These are phyloP conservation scores for Anthrax anthrax DNA, from an alignment of 2,888 invertebrate genomes.

Conservation along the genomic window DNA sequence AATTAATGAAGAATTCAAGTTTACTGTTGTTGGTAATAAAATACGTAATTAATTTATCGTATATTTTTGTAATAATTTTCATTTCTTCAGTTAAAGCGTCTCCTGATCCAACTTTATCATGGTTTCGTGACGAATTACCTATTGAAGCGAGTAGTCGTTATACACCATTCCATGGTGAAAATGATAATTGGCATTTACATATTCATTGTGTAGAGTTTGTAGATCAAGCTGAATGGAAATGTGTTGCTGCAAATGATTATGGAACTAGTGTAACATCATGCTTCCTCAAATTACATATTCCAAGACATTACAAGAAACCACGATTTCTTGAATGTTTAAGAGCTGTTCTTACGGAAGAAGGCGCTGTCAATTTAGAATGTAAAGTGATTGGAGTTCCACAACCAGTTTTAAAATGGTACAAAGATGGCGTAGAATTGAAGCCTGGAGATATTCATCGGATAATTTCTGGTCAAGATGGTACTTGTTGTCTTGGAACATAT, in stretches of 20 bases:
- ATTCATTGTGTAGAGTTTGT: conserved; percentile 60
- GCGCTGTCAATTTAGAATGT: conserved; percentile 82
- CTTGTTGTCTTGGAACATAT: conserved; percentile 78
- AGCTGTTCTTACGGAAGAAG: conserved; percentile 71
- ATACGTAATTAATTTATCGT: conserved; percentile 1
- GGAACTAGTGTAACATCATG: conserved; percentile 81
- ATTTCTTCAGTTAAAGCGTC: conserved; percentile 50
- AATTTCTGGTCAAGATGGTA: conserved; percentile 79
- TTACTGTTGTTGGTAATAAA: conserved; percentile 60
- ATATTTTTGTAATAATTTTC: not conserved
- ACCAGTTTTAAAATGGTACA: conserved; percentile 82
- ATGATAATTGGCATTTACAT: conserved; percentile 58
- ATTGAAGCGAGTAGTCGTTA: conserved; percentile 57
- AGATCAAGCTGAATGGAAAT: conserved; percentile 88
- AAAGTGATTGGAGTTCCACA: conserved; percentile 87
- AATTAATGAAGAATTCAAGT: conserved; percentile 67
- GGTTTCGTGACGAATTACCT: conserved; percentile 78
- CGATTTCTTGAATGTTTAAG: conserved; percentile 71
- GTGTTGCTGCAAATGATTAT: conserved; percentile 75
- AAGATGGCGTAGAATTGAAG: conserved; percentile 76
- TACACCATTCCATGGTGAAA: conserved; percentile 49
- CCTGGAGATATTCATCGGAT: conserved; percentile 85
- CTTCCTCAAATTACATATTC: conserved; percentile 69
- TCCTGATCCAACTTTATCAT: conserved; percentile 66
- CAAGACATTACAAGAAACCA: conserved; percentile 78